Conservation (phyloP, 64 coral and sea anemone genomes). For the Pachyseris speciosa region DNA sequence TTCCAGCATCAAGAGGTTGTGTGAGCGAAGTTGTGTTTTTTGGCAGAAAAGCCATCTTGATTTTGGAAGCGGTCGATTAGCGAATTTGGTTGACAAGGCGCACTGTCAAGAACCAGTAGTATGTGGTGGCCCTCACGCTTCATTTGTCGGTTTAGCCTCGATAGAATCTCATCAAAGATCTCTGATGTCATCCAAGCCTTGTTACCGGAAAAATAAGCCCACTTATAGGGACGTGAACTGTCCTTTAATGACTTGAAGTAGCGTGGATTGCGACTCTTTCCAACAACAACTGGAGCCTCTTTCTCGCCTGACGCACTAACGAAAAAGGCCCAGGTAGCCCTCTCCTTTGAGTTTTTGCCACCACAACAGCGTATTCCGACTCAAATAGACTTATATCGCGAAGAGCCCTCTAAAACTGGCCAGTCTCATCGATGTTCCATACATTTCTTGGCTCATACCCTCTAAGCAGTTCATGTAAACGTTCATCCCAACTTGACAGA, state of each 20-base stretch:
- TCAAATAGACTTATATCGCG: not conserved
- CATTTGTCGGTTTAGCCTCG: not conserved
- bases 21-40: not conserved
- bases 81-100: not conserved
- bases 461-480: not conserved
- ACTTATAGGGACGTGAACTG: not conserved
- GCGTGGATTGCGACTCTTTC: slow-evolving; percentile 13
- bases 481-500: not conserved
- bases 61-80: not conserved
- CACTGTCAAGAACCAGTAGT: not conserved
- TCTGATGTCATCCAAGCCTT: not conserved
- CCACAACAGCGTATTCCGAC: not conserved
- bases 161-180: not conserved
- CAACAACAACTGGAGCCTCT: slow-evolving; percentile 26
- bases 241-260: slow-evolving; percentile 42
- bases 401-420: not conserved
- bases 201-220: not conserved
- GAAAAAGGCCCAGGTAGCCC: slow-evolving; percentile 29
- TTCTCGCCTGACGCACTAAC: not conserved
- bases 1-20: not conserved
- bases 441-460: not conserved
- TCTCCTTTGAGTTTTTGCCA: slow-evolving; percentile 32
- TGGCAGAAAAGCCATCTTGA: not conserved
- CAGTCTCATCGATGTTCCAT: not conserved
- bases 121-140: not conserved